Evolutionary conservation across 2,797 vertebrate genomes (phyloP), one percentile per base, ranked within the genome.

Genomic region (Lepus oiostolus): DNA sequence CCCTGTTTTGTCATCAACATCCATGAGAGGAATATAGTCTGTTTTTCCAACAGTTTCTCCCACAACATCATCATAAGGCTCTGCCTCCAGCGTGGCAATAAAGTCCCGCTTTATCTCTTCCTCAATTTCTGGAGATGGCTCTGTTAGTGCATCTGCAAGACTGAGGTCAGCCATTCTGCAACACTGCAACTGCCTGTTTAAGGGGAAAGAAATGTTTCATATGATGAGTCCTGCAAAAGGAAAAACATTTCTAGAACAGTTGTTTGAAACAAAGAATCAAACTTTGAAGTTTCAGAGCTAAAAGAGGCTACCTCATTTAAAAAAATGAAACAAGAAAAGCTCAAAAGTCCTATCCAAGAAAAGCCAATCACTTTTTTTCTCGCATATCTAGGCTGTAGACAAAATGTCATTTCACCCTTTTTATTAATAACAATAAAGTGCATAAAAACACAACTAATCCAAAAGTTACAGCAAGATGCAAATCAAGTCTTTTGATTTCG

Each of bases 21-120:
- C 99, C 97, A 99, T 98, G 65, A 99, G 98, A 0, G 99, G 99
- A 97, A 99, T 98, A 16, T 99, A 99, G 96, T 99, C 99, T 0
- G 98, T 99, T 97, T 99, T 99, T 28, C 98, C 99, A 26, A 99
- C 99, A 0, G 98, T 99, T 98, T 99, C 99, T 10, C 99, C 99
- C 0, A 99, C 98, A 97, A 99, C 97, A 24, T 99, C 99, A 0
- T 99, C 99, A 8, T 98, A 99, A 7, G 98, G 74, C 98, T 99
- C 99, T 0, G 99, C 98, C 98, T 99, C 99, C 98, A 99, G 98
- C 0, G 99, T 97, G 74, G 99, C 98, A 1, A 99, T 98, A 85
- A 99, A 99, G 98, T 99, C 99, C 85, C 98, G 98, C 93, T 99
- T 98, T 97, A 99, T 99, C 90, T 98, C 98, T 47, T 99, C 99